Base-by-base conservation (phyloP, 2,888 invertebrate genomes). In the Dysmachus trigonus region DNA sequence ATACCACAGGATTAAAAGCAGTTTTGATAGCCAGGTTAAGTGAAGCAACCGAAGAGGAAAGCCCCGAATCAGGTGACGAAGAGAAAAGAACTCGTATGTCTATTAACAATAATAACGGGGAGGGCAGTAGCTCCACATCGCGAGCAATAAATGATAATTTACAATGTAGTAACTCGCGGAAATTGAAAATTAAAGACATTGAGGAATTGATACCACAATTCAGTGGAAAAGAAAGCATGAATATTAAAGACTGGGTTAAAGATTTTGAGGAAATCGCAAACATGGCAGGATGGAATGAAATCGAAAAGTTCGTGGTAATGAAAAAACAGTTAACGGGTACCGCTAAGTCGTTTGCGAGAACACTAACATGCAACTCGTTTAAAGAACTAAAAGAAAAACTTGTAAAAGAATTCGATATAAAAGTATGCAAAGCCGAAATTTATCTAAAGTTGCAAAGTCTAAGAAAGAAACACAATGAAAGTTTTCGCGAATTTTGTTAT, bases 401-500 rank as follows among this genome's bases (percentile, higher is more conserved):
- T 8, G 22, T 3, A 18, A 18, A 18, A 15, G 72, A 83, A 83
- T 83, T 72, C 18, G 27, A 83, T 38, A 72, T 33, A 53, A 35
- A 22, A 5, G 15, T 72, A 15, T 83, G 83, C 35, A 41, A 72
- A 72, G 86, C 87, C 1, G 86, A 87, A 18, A 27, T 87, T 4
- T 86, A 87, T 79, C 22, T 53, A 13, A 18, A 86, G 79, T 79
- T 87, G 30, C 31, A 38, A 10, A 53, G 82, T 2, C 10, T 74
- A 47, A 85, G 82, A 41, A 87, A 84, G 71, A 74, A 51, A 15
- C 74, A 85, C 22, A 85, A 47, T 47, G 87, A 87, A 82, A 27
- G n/a, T 76, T 83, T 86, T 15, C 85, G 83, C 2, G 87, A 87
- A 73, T 87, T 85, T 51, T 47, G 86, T 18, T 83, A 87, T 18